These are phyloP conservation scores for Rachycentron canadum DNA, from an alignment of 2,797 vertebrate genomes.

Conservation along the genomic window DNA sequence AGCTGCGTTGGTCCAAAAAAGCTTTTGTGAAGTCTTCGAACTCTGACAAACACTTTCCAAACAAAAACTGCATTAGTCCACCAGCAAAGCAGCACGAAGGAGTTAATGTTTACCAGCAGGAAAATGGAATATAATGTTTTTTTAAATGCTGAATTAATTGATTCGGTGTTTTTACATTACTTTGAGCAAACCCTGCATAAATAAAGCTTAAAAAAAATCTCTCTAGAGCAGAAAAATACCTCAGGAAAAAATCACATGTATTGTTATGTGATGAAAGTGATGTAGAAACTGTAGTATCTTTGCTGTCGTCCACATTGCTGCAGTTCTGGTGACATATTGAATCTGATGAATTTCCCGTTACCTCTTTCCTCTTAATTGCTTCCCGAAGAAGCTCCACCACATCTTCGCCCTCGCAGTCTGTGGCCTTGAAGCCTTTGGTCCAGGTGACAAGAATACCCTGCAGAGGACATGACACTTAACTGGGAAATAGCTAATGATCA, in stretches of 20 bases:
- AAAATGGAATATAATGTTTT: no score
- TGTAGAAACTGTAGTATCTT: background rate
- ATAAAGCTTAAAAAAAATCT: background rate
- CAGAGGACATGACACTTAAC: constrained; percentile 18
- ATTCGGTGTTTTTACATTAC: background rate
- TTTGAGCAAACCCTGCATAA: background rate
- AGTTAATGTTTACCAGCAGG: background rate
- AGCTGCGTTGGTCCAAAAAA: background rate
- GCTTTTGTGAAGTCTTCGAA: no score
- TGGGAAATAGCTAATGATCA: background rate
- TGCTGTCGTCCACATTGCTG: background rate
- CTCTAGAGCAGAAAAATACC: background rate
- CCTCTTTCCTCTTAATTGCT: constrained; percentile 97
- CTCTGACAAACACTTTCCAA: background rate
- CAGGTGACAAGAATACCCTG: constrained; percentile 96
- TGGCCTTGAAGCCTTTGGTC: constrained; percentile 99
- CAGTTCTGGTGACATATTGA: background rate
- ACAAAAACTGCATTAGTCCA: background rate
- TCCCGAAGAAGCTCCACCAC: constrained; percentile 94
- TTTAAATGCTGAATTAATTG: no score
- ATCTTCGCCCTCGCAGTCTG: constrained; percentile 96
- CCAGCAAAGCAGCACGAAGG: background rate
- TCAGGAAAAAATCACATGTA: background rate
- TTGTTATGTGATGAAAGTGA: background rate
- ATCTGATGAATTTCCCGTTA: constrained; percentile 61